Evolutionary conservation across 2,797 vertebrate species (phyloP).

Genomic region (Artibeus lituratus): DNA sequence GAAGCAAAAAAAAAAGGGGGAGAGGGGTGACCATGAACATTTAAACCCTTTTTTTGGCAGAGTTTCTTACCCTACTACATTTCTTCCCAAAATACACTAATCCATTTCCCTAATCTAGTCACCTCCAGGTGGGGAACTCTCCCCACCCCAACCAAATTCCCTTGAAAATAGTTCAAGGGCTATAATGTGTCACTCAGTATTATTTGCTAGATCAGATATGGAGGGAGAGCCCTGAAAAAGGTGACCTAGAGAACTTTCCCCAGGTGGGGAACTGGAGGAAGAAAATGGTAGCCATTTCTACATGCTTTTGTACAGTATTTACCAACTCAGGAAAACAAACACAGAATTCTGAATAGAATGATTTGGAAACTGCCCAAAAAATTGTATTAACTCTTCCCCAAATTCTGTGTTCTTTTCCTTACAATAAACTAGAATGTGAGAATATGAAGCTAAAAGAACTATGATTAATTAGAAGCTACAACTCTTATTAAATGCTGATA

Average conservation of each 20-base stretch:
- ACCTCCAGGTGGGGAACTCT: not conserved
- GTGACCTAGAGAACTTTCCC: not conserved
- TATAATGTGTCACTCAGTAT: not conserved
- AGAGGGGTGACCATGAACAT: not conserved
- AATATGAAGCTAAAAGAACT: not conserved
- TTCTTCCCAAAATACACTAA: constrained; percentile 34
- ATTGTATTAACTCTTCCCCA: not conserved
- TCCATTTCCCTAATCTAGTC: not conserved
- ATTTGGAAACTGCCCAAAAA: constrained; percentile 16
- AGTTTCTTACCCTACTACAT: not conserved
- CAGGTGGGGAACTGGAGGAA: not conserved
- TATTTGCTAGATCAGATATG: not conserved
- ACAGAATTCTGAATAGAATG: constrained; percentile 63
- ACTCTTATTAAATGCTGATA: not conserved
- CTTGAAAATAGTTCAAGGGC: not conserved
- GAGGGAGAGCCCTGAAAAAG: not conserved
- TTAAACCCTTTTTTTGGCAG: not conserved
- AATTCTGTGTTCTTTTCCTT: not conserved
- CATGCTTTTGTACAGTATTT: constrained; percentile 60
- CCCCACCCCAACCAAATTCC: constrained; percentile 14
- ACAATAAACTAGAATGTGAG: not conserved
- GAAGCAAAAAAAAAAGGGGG: constrained; percentile 17
- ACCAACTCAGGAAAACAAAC: constrained; percentile 59
- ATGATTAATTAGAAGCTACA: not conserved
- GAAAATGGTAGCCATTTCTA: constrained; percentile 57